Evolutionary conservation across 2,113 vertebrate species (phyloP).

Genomic region (Scalopus aquaticus): DNA sequence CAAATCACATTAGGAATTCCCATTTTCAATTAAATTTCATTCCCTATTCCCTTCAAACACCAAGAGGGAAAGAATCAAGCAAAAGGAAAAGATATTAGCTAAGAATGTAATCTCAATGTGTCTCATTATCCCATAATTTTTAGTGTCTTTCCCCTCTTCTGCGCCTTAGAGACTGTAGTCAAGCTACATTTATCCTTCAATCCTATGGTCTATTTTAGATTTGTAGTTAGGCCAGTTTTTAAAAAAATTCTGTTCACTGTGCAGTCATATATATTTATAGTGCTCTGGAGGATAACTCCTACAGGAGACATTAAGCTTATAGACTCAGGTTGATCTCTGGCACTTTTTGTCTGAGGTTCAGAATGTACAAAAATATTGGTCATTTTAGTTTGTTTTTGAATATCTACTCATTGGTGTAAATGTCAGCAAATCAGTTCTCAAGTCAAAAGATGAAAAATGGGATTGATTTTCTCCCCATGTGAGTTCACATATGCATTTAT

Average conservation of each 20-base stretch:
- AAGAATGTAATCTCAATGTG: conserved; percentile 16
- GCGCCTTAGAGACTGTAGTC: conserved; percentile 23
- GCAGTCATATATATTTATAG: conserved; percentile 43
- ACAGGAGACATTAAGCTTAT: not conserved
- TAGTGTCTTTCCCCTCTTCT: conserved; percentile 18
- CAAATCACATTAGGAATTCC: conserved; percentile 52
- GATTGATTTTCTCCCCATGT: not conserved
- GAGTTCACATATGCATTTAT: not conserved
- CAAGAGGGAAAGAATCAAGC: not conserved
- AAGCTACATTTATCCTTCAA: conserved; percentile 46
- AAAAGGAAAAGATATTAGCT: conserved; percentile 59
- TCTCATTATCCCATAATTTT: conserved; percentile 31
- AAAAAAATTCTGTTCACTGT: conserved; percentile 23
- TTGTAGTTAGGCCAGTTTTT: conserved; percentile 35
- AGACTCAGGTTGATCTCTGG: not conserved
- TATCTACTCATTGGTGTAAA: not conserved
- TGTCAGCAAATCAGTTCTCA: conserved; percentile 34
- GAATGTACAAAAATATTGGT: conserved; percentile 40
- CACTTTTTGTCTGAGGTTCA: not conserved
- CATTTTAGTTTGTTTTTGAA: conserved; percentile 34
- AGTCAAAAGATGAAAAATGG: conserved; percentile 26
- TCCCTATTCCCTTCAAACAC: not conserved
- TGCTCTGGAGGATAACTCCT: conserved; percentile 12
- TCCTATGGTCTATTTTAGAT: conserved; percentile 61
- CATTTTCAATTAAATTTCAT: conserved; percentile 55